Evolutionary conservation across 2,888 invertebrate genomes (phyloP).

Genomic region (Drosophila antonietae): DNA sequence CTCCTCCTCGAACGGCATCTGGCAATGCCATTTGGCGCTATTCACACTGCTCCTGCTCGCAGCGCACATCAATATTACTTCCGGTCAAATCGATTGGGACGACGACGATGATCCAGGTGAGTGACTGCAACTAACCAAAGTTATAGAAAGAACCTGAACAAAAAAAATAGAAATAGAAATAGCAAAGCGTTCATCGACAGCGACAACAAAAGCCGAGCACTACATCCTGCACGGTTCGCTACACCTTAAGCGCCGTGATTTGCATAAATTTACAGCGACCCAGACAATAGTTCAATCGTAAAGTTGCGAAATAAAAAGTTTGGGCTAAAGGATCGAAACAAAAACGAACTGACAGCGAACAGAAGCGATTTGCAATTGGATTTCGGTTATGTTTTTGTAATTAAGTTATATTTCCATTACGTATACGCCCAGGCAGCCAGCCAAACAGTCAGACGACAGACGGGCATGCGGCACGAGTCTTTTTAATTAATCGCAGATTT

Average conservation of each 20-base stretch:
- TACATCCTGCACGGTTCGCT: slow-evolving; percentile 42
- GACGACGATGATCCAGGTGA: slow-evolving; percentile 85
- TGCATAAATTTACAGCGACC: slow-evolving; percentile 66
- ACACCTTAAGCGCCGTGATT: slow-evolving; percentile 61
- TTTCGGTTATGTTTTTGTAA: slow-evolving; percentile 77
- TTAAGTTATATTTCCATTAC: slow-evolving; percentile 74
- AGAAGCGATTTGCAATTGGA: slow-evolving; percentile 63
- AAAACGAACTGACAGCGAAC: slow-evolving; percentile 36
- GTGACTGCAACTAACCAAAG: slow-evolving; percentile 55
- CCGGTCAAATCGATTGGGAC: slow-evolving; percentile 85
- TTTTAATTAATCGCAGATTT: slow-evolving; percentile 80
- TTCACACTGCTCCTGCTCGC: slow-evolving; percentile 79
- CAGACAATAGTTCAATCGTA: slow-evolving; percentile 57
- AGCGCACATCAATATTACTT: slow-evolving; percentile 79
- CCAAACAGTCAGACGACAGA: not conserved
- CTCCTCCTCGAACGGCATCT: slow-evolving; percentile 43
- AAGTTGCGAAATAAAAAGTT: not conserved
- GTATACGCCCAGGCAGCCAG: slow-evolving; percentile 56
- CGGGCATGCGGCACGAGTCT: slow-evolving; percentile 21
- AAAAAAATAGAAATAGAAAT: not conserved
- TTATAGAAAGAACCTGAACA: not conserved
- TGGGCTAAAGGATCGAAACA: not conserved
- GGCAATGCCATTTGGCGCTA: slow-evolving; percentile 73
- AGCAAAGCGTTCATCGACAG: slow-evolving; percentile 37
- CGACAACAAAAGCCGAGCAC: slow-evolving; percentile 55